Evolutionary conservation across 2,113 vertebrate species (phyloP), one percentile per base, ranked within the genome.

Genomic region (Aptenodytes patagonicus): DNA sequence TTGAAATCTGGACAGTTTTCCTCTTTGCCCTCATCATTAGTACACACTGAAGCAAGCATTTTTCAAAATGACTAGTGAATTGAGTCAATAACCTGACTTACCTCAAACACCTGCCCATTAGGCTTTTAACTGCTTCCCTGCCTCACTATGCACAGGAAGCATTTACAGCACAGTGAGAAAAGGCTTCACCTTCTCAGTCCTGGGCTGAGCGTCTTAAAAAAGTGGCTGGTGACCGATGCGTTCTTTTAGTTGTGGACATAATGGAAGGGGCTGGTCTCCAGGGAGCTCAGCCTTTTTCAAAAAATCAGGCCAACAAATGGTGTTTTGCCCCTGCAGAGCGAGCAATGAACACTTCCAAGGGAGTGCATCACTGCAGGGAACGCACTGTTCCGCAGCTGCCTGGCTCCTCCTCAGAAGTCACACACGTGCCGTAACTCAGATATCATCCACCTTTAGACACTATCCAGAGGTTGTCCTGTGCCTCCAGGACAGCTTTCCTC

Each of bases 351-450:
- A 34, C 36, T 65, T 52, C 79, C 16, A 28, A 22, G 10, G 20
- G 10, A 69, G 16, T 3, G 12, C 8, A 4, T 51, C 85, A 36
- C 49, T 46, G 42, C 60, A 71, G 31, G 52, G 79, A 89, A 62
- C 5, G 0, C 0, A 0, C 49, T 64, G 64, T 62, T 54, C 61
- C 2, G 1, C n/a, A 24, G 55, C 49, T 49, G 42, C 49, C 46
- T 82, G 47, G 73, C 44, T 66, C 44, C 42, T 73, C 89, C 65
- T 83, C 81, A 36, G 10, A 64, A 76, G 40, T 79, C 82, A 69
- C 46, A 55, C 15, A 11, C 3, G 2, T 36, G 64, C 52, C 4
- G 0, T 26, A 88, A 61, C 55, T 89, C 62, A 5, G 16, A 47
- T 34, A 47, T 66, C 68, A 83, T 31, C 51, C 55, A 66, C 24